A percentile compares a stretch with the other conserved stretches of the same genome.
Conservation (phyloP, 2,797 vertebrate species). For the Emys orbicularis region DNA sequence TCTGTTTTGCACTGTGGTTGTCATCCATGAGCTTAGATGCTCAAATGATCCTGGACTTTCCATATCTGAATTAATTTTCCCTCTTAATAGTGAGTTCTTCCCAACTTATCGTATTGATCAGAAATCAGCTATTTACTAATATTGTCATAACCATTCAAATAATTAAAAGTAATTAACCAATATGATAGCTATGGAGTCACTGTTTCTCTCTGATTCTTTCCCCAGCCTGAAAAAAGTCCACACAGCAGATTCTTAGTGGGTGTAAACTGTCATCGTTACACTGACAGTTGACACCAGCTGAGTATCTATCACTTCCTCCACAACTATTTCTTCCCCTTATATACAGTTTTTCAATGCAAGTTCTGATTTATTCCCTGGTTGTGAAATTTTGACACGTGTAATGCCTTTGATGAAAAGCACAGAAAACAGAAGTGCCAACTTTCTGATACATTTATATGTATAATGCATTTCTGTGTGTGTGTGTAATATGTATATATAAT, state of each 20-base stretch:
- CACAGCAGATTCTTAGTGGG: neutral
- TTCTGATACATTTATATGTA: neutral
- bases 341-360: neutral
- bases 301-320: neutral
- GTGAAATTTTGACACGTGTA: neutral
- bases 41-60: neutral
- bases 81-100: neutral
- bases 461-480: neutral
- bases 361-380: neutral
- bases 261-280: neutral
- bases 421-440: neutral
- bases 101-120: neutral
- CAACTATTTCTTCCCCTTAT: accelerated
- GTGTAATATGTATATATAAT: neutral
- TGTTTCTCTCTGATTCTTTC: neutral
- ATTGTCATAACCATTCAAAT: neutral
- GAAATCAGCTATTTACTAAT: neutral
- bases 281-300: neutral
- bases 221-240: neutral
- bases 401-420: neutral
- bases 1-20: neutral
- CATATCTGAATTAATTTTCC: conserved; percentile 8
- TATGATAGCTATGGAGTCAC: neutral
- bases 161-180: neutral
- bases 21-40: neutral